Base-by-base conservation (phyloP, 1,140 invertebrate genomes). In the Proales similis region DNA sequence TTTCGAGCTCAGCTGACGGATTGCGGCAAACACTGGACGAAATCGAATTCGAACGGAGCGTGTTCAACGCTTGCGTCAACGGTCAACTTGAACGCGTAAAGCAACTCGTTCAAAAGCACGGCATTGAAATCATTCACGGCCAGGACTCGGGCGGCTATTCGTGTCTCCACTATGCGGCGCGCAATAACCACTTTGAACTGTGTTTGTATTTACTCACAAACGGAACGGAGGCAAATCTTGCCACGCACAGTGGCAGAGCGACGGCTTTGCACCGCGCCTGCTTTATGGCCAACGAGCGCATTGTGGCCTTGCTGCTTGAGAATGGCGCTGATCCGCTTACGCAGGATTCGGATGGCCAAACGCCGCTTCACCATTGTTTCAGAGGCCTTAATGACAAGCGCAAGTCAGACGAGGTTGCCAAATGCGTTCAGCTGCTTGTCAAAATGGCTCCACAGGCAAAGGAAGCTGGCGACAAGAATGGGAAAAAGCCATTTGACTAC, bases 111-210 rank as follows among this genome's bases (percentile, higher is more conserved):
- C 26, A 38, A 19, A 26, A 39, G 45, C 26, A 57, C 14, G 38
- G 19, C 27, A 9, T 9, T 0, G 42, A 4, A 5, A 22, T 46
- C 11, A 17, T 57, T 7, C 42, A 57, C 30, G 11, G 36, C 1
- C 51, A 57, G 6, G 86, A 86, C 1, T 85, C 87, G 69, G 84
- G 86, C 65, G 86, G 86, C 17, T 38, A 84, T 32, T 86, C 85
- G 0, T 83, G 86, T 0, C 78, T 89, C 1, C 86, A 88, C 68
- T 78, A 87, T 46, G 86, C 86, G 3, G 86, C 86, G 6, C 86
- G 86, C 53, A 84, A 85, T 65, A 85, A 89, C 73, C 38, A 39
- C 14, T 39, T 22, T 24, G 20, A 57, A 7, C 27, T 57, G 14
- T 42, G 36, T 42, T 42, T 24, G 45, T 57, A 57, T 20, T 30